These are phyloP conservation scores for Lepus europaeus DNA, from an alignment of 2,113 vertebrate genomes.

Conservation along the genomic window DNA sequence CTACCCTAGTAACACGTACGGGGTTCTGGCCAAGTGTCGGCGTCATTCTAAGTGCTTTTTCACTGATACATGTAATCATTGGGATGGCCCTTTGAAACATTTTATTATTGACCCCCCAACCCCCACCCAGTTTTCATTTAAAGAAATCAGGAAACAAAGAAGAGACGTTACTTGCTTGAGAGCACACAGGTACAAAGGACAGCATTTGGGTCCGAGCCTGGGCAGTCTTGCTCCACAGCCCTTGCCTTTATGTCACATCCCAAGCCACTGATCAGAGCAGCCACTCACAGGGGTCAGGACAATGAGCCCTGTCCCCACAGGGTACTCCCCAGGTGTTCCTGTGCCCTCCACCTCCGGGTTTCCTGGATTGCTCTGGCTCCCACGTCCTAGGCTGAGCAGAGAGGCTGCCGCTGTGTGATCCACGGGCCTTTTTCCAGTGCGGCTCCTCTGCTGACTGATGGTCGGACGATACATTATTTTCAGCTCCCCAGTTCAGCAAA, in stretches of 20 bases:
- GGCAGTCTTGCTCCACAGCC: neutral
- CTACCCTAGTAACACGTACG: neutral
- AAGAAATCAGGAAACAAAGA: constrained; percentile 22
- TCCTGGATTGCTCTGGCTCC: neutral
- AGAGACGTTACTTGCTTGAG: neutral
- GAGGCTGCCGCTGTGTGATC: neutral
- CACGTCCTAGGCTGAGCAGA: neutral
- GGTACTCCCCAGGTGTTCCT: neutral
- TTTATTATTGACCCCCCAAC: neutral
- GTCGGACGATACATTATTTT: neutral
- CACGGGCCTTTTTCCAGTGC: neutral
- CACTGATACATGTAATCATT: neutral
- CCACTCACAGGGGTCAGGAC: accelerated
- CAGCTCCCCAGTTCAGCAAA: neutral
- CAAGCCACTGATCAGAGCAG: neutral
- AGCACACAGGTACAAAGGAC: neutral
- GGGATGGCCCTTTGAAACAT: neutral
- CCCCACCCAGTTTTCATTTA: neutral
- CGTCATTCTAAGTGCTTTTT: neutral
- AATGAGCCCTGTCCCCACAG: accelerated
- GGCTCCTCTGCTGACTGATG: neutral
- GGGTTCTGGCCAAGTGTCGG: neutral
- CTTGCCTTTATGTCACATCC: neutral
- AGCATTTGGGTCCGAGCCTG: neutral
- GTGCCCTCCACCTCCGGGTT: neutral